Percentiles rank a stretch among this genome's conserved stretches.
These are phyloP conservation scores for Strigops habroptila DNA, from an alignment of 2,113 vertebrate species.

Conservation along the genomic window DNA sequence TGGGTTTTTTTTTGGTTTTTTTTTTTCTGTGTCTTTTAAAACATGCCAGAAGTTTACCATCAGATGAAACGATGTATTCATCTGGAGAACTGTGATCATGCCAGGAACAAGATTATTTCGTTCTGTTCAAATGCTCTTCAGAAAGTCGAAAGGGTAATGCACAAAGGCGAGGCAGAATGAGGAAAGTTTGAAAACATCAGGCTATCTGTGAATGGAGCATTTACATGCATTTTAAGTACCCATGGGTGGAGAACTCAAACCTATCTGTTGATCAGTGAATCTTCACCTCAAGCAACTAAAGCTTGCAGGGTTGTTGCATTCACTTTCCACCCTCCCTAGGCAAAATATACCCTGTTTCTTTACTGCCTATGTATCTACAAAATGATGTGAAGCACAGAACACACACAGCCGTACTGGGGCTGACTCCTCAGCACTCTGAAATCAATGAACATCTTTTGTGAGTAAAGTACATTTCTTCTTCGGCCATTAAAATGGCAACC, in stretches of 20 bases:
- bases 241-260: background rate
- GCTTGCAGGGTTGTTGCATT: background rate
- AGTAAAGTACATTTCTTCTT: background rate
- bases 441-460: background rate
- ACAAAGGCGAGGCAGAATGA: background rate
- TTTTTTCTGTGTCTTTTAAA: constrained; percentile 4
- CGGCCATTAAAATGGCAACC: background rate
- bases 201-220: background rate
- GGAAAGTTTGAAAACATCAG: background rate
- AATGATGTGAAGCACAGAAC: background rate
- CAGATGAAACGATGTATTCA: background rate
- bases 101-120: background rate
- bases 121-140: background rate
- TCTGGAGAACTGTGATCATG: background rate
- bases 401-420: fast-evolving
- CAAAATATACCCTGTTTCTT: background rate
- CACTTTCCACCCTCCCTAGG: background rate
- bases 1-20: background rate
- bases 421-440: background rate
- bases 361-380: background rate
- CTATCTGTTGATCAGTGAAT: background rate
- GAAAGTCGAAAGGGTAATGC: background rate
- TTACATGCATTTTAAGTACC: background rate
- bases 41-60: background rate
- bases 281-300: background rate